These are phyloP conservation scores for Periparus ater DNA, from an alignment of 2,797 vertebrate species.

Conservation along the genomic window DNA sequence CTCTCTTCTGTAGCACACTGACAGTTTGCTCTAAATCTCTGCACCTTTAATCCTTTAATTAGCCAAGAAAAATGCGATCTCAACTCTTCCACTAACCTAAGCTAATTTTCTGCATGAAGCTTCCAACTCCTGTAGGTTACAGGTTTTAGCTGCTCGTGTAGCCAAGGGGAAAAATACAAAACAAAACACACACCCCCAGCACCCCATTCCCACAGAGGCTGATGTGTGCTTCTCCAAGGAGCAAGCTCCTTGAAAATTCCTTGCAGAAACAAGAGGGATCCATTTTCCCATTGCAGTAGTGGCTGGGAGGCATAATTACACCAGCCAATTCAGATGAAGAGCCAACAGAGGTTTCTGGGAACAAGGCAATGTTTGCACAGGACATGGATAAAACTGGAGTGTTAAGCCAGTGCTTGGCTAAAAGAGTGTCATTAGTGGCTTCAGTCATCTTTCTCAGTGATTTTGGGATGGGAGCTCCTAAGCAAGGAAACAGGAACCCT, in stretches of 20 bases:
- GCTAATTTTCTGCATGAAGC: constrained; percentile 43
- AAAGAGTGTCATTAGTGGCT: neutral
- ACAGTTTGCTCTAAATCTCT: constrained; percentile 41
- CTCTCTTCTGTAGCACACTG: constrained; percentile 19
- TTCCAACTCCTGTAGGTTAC: constrained; percentile 49
- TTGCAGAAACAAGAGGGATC: neutral
- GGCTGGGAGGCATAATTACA: neutral
- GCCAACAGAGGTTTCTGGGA: neutral
- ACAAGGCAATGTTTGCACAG: neutral
- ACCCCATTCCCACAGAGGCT: neutral
- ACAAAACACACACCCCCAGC: neutral
- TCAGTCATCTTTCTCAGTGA: neutral
- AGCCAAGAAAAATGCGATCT: constrained; percentile 50
- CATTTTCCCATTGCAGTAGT: neutral
- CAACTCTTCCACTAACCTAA: constrained; percentile 46
- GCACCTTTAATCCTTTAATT: constrained; percentile 66
- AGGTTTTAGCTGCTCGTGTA: neutral
- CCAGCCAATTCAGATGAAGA: neutral
- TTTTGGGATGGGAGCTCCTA: neutral
- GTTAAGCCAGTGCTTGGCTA: neutral
- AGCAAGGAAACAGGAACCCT: neutral
- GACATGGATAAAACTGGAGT: neutral
- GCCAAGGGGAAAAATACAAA: neutral
- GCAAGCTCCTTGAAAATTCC: neutral
- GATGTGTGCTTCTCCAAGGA: neutral